A percentile compares a stretch with the other conserved stretches of the same genome.
Conservation (phyloP, 2,888 invertebrate species). For the Mactromeris polynyma region DNA sequence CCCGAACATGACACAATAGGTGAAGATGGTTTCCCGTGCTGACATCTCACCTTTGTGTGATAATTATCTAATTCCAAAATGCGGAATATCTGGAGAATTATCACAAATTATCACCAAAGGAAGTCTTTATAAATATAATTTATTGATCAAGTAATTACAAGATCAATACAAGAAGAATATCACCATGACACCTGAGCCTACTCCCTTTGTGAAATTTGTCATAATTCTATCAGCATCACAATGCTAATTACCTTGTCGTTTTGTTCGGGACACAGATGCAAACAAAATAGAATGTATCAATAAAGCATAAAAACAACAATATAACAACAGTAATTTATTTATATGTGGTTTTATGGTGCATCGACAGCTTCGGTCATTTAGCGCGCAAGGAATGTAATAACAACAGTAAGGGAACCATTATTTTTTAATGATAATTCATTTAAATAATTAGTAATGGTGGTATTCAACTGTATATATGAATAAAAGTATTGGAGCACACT, state of each 20-base stretch:
- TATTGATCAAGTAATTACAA: background rate
- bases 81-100: background rate
- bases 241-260: background rate
- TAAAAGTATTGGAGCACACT: no score
- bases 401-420: no score
- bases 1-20: conserved; percentile 2
- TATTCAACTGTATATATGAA: no score
- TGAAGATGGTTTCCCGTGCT: background rate
- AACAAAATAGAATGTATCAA: no score
- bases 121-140: background rate
- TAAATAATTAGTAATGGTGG: no score
- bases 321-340: no score
- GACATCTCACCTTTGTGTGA: conserved; percentile 10
- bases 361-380: no score
- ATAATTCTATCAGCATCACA: background rate
- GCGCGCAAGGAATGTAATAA: no score
- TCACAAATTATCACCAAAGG: background rate
- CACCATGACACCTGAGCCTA: background rate
- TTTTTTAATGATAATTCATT: no score
- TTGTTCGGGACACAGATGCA: no score
- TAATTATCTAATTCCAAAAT: background rate
- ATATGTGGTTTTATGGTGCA: no score
- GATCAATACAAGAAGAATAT: background rate
- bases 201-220: background rate
- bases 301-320: no score